Percentiles rank a stretch among this genome's conserved stretches.
Evolutionary conservation across 2,888 invertebrate genomes (phyloP).

Genomic region (Volucella zonaria): DNA sequence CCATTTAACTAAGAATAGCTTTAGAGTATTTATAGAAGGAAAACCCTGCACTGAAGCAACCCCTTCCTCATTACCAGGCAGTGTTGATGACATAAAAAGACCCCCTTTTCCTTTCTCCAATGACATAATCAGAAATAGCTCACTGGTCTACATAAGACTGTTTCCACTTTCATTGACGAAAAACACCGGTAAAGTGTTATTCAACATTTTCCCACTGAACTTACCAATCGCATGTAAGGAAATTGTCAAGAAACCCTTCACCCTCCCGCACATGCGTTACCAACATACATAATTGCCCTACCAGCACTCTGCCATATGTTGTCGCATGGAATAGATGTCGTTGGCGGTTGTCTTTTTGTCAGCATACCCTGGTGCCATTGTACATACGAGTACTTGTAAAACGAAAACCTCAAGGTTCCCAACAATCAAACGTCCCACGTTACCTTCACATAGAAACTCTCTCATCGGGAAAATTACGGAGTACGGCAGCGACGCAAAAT

Average conservation of each 20-base stretch:
- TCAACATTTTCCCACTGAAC: constrained; percentile 3
- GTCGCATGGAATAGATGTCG: not conserved
- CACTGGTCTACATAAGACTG: no score
- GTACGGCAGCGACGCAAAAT: constrained; percentile 13
- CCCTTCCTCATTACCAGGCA: no score
- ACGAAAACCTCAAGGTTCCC: constrained; percentile 43
- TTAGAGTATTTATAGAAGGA: no score
- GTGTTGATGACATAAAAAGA: no score
- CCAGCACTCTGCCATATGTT: constrained; percentile 1
- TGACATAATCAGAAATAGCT: no score
- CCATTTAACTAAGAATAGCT: no score
- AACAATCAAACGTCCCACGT: constrained; percentile 64
- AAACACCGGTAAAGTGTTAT: not conserved
- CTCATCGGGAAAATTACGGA: constrained; percentile 80
- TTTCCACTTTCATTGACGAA: constrained; percentile 38
- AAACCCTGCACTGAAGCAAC: no score
- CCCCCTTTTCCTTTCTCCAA: no score
- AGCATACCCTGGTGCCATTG: constrained; percentile 1
- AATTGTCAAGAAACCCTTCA: constrained; percentile 6
- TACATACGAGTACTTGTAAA: not conserved
- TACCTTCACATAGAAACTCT: constrained; percentile 82
- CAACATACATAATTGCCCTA: constrained; percentile 26
- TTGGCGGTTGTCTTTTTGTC: not conserved
- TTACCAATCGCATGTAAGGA: constrained; percentile 30
- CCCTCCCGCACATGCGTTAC: constrained; percentile 6